Percentiles rank a stretch among this genome's conserved stretches.
phyloP scores from a whole-genome alignment of 2,113 vertebrate genomes.

The Terrapene triunguis region DNA sequence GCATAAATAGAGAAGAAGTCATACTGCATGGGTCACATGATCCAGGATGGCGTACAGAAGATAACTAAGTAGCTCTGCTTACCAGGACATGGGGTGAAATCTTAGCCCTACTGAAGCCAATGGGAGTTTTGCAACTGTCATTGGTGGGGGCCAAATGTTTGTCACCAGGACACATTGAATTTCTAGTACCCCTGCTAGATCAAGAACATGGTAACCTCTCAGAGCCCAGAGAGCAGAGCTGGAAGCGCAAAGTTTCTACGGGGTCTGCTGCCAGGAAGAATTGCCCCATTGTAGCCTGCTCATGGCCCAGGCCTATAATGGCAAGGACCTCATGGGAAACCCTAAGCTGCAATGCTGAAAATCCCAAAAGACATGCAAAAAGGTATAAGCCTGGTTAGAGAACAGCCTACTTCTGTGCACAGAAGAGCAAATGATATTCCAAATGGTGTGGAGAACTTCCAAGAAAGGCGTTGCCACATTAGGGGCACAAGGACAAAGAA shows the following conservation, averaged over 20 bases:
- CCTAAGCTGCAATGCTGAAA: background rate
- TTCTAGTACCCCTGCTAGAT: background rate
- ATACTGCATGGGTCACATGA: background rate
- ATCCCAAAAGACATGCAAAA: background rate
- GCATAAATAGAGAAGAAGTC: background rate
- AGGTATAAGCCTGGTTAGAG: background rate
- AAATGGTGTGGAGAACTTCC: background rate
- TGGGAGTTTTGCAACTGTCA: background rate
- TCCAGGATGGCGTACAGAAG: background rate
- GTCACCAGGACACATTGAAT: background rate
- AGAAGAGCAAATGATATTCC: background rate
- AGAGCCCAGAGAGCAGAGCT: background rate
- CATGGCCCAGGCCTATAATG: background rate
- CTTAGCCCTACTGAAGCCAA: background rate
- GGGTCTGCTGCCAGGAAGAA: background rate
- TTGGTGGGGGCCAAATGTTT: background rate
- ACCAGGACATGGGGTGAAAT: background rate
- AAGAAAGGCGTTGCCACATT: background rate
- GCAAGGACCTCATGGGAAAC: background rate
- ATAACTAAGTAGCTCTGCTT: no score
- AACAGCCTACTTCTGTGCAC: background rate
- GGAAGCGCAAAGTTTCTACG: background rate
- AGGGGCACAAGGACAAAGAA: background rate
- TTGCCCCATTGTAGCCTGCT: background rate
- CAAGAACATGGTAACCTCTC: background rate